Conservation (phyloP, 2,888 invertebrate species). For the Caenorhabditis sp. region DNA sequence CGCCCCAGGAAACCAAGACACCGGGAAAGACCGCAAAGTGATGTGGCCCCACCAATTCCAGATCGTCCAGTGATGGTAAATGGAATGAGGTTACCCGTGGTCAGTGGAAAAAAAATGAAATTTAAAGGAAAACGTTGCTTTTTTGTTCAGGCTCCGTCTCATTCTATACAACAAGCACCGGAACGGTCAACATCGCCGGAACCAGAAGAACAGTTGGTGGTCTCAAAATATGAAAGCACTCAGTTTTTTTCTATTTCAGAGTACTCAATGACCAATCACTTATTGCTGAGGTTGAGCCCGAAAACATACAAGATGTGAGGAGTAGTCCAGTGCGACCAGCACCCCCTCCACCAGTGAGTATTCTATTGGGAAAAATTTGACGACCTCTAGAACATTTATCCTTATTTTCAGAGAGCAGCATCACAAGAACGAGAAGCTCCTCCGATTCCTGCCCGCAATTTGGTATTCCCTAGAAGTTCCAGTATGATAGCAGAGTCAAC, state of each 20-base stretch:
- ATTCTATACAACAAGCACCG: conserved; percentile 29
- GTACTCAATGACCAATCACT: conserved; percentile 38
- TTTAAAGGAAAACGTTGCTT: background rate
- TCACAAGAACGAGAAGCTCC: conserved; percentile 55
- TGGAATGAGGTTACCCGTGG: conserved; percentile 57
- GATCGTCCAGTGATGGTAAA: conserved; percentile 55
- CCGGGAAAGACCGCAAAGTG: conserved; percentile 28
- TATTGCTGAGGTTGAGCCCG: background rate
- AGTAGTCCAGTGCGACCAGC: conserved; percentile 47
- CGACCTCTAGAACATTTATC: too few relatives aligned
- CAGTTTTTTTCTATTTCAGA: conserved; percentile 20
- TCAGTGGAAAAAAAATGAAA: conserved; percentile 4
- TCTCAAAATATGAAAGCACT: background rate
- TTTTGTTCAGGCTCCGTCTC: conserved; percentile 55
- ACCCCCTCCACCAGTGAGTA: conserved; percentile 48
- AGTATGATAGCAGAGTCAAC: conserved; percentile 53
- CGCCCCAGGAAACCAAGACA: conserved; percentile 61
- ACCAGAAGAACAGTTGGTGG: conserved; percentile 63
- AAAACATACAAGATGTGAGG: background rate
- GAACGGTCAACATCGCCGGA: conserved; percentile 58
- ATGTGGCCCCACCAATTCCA: conserved; percentile 42
- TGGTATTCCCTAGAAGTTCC: conserved; percentile 50
- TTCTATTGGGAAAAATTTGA: too few relatives aligned
- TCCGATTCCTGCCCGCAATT: conserved; percentile 48
- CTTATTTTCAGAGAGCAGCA: conserved; percentile 27